Evolutionary conservation across 2,797 vertebrate species (phyloP).

Genomic region (Chaetodon trifasciatus): DNA sequence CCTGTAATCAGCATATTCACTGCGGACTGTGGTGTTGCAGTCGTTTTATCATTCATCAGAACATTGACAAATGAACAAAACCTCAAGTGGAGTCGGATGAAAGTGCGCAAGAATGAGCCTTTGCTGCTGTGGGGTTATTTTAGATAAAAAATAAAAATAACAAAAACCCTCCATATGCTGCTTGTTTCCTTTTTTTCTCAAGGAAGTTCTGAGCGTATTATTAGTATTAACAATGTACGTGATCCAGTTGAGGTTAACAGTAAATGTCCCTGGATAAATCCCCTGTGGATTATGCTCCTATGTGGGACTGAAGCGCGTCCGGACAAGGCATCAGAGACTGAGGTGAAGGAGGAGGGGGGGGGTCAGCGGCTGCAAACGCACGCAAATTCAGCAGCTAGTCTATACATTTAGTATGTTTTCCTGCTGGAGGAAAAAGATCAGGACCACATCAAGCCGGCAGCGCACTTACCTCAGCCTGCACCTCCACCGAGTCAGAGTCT

Average conservation of each 20-base stretch:
- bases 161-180: too few species aligned
- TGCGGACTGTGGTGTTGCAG: neutral
- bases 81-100: neutral
- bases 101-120: conserved; percentile 41
- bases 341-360: neutral
- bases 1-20: neutral
- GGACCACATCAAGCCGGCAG: conserved; percentile 3
- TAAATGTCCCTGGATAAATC: neutral
- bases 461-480: conserved; percentile 62
- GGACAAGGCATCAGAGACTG: conserved; percentile 2
- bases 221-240: neutral
- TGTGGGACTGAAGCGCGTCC: conserved; percentile 15
- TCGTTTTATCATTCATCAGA: neutral
- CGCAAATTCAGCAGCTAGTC: conserved; percentile 16
- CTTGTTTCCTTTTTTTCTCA: neutral
- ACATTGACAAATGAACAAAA: neutral
- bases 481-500: conserved; percentile 29
- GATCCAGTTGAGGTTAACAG: neutral
- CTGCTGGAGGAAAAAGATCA: neutral
- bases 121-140: conserved; percentile 3
- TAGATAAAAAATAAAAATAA: neutral
- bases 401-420: neutral
- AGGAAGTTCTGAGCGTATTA: neutral
- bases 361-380: conserved; percentile 30
- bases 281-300: conserved; percentile 5